phyloP scores from a whole-genome alignment of 1,140 invertebrate genomes.

The Dermatophagoides farinae region DNA sequence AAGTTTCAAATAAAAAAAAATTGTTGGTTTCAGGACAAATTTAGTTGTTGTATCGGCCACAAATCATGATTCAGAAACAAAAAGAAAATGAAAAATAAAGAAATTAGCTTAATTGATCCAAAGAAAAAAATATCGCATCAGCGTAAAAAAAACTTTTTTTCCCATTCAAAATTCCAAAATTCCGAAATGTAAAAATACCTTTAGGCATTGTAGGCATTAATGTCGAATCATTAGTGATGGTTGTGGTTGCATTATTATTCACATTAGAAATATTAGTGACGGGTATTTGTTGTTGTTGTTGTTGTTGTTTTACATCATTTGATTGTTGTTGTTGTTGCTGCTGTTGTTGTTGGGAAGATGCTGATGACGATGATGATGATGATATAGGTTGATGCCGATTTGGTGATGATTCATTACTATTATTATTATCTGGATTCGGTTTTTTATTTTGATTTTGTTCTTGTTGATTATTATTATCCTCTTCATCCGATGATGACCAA shows the following conservation, averaged over 20 bases:
- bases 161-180: no score
- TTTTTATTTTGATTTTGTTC: neutral
- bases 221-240: constrained; percentile 3
- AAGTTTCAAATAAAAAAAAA: no score
- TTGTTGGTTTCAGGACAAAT: no score
- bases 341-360: neutral
- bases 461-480: constrained; percentile 8
- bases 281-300: neutral
- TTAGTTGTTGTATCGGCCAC: no score
- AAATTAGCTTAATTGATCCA: no score
- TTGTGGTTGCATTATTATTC: neutral
- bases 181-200: neutral
- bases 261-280: neutral
- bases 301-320: neutral
- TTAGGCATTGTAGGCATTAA: neutral
- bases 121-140: no score
- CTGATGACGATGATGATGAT: no score
- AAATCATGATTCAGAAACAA: no score
- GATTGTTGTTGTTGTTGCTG: neutral
- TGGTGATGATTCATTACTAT: neutral
- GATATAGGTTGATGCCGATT: neutral
- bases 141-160: no score
- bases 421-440: neutral
- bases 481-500: constrained; percentile 63
- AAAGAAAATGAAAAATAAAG: no score